A percentile compares a stretch with the other conserved stretches of the same genome.
Evolutionary conservation across 2,797 vertebrate genomes (phyloP).

Genomic region (Pangasius djambal): DNA sequence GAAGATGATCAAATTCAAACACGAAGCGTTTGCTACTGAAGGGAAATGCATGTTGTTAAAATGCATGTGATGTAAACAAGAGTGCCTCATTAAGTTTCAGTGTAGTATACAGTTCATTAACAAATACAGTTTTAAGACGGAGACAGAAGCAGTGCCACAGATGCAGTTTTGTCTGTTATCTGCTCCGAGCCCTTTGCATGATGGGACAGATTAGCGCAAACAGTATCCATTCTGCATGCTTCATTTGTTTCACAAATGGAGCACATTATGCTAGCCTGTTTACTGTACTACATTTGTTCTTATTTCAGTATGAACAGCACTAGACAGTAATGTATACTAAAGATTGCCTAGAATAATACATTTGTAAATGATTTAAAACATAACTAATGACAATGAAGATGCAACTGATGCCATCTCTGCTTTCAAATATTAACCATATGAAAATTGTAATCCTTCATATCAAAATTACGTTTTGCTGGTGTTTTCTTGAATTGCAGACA

Average conservation of each 20-base stretch:
- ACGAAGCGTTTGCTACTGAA: background rate
- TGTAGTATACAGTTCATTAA: conserved; percentile 30
- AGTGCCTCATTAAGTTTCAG: conserved; percentile 23
- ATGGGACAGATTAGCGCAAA: conserved; percentile 30
- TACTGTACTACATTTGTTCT: conserved; percentile 17
- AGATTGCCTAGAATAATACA: background rate
- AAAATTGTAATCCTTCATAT: background rate
- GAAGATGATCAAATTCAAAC: background rate
- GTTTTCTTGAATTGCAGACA: background rate
- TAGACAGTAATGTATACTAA: background rate
- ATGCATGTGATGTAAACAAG: conserved; percentile 33
- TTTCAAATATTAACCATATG: background rate
- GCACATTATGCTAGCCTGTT: conserved; percentile 13
- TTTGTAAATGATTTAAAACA: background rate
- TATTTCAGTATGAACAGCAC: background rate
- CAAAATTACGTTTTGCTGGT: background rate
- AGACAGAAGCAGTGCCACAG: background rate
- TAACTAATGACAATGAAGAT: background rate
- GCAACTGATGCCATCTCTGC: background rate
- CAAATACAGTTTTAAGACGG: conserved; percentile 9
- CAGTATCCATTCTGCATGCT: conserved; percentile 17
- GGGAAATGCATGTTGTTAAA: conserved; percentile 6
- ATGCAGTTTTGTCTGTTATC: conserved; percentile 14
- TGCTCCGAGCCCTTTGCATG: conserved; percentile 23
- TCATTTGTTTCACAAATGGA: conserved; percentile 28